Evolutionary conservation across 2,888 invertebrate genomes (phyloP).

Genomic region (Drosophila macrothrix): DNA sequence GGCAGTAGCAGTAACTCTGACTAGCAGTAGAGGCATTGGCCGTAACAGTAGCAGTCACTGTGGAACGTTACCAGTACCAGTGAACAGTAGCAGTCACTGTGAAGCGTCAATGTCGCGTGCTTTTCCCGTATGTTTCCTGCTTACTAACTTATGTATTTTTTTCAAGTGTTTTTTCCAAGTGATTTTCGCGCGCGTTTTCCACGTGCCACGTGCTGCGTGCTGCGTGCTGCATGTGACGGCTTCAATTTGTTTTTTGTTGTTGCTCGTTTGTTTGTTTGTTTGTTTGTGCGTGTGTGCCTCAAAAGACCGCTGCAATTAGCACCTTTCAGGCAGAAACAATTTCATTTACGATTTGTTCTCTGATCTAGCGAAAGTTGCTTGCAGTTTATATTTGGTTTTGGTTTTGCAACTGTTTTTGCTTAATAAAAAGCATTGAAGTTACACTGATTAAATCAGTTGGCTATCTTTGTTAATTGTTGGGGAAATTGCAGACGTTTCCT

Average conservation of each 20-base stretch:
- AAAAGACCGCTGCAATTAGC: constrained; percentile 16
- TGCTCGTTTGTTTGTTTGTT: constrained; percentile 24
- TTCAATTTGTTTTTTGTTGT: constrained; percentile 39
- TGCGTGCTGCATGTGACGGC: constrained; percentile 7
- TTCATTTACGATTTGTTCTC: neutral
- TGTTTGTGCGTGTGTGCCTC: constrained; percentile 21
- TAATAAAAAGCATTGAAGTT: neutral
- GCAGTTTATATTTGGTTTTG: neutral
- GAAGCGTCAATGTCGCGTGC: constrained; percentile 47
- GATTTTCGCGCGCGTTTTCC: constrained; percentile 55
- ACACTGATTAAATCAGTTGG: neutral
- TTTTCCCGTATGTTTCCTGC: constrained; percentile 33
- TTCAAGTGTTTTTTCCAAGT: constrained; percentile 47
- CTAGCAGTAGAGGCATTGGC: constrained; percentile 8
- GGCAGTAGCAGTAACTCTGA: constrained; percentile 24
- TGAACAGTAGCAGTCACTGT: constrained; percentile 24
- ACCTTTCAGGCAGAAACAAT: neutral
- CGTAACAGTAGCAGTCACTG: constrained; percentile 16
- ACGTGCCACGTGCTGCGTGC: constrained; percentile 48
- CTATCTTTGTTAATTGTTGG: neutral
- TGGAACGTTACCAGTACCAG: constrained; percentile 4
- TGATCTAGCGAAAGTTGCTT: constrained; percentile 33
- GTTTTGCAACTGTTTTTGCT: neutral
- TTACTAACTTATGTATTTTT: constrained; percentile 24
- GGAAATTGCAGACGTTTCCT: neutral